phyloP scores from a whole-genome alignment of 2,888 invertebrate genomes.

The Idaea biselata region DNA sequence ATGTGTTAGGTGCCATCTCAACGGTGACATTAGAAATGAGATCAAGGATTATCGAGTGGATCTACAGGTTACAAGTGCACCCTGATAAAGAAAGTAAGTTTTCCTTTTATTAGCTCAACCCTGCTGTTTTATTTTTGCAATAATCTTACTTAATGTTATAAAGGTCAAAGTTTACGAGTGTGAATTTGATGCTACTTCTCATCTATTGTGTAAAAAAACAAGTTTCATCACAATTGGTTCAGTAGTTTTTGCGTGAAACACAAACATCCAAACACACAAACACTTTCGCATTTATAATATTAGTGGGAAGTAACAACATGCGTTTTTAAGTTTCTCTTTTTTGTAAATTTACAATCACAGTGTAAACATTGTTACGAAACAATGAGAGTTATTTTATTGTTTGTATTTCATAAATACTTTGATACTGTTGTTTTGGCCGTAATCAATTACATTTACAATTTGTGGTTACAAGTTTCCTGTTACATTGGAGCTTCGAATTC shows the following conservation, averaged over 20 bases:
- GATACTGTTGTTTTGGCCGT: background rate
- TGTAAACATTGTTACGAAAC: background rate
- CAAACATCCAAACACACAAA: too few relatives aligned
- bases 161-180: too few relatives aligned
- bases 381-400: background rate
- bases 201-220: too few relatives aligned
- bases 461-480: background rate
- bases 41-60: conserved; percentile 91
- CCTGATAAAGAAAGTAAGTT: conserved; percentile 77
- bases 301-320: background rate
- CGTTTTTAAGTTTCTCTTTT: background rate
- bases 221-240: too few relatives aligned
- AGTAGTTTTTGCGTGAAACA: too few relatives aligned
- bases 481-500: background rate
- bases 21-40: conserved; percentile 83
- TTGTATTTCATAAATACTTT: background rate
- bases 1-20: conserved; percentile 90
- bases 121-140: too few relatives aligned
- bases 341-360: background rate
- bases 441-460: background rate
- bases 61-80: conserved; percentile 91
- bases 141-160: too few relatives aligned
- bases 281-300: background rate
- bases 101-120: background rate
- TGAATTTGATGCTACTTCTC: too few relatives aligned